phyloP scores from a whole-genome alignment of 1,140 invertebrate genomes.

The Zaprionus capensis region DNA sequence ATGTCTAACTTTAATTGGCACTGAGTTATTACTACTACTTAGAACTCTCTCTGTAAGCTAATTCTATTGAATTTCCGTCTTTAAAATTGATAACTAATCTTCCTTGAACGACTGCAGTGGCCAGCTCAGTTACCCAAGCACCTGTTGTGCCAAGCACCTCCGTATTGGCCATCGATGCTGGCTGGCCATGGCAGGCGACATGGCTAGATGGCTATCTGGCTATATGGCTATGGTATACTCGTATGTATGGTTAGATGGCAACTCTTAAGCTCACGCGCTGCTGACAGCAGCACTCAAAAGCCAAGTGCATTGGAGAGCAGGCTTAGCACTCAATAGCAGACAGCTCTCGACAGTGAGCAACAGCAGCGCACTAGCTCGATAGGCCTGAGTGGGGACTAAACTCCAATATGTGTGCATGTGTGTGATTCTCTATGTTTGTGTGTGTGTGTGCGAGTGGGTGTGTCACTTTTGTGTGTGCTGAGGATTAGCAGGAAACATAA shows the following conservation, averaged over 20 bases:
- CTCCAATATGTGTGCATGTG: not conserved
- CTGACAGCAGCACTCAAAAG: slow-evolving; percentile 58
- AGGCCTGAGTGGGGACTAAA: slow-evolving; percentile 9
- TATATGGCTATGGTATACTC: slow-evolving; percentile 36
- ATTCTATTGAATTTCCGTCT: not conserved
- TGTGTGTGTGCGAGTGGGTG: slow-evolving; percentile 5
- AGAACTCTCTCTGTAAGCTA: no score
- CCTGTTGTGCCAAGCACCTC: slow-evolving; percentile 10
- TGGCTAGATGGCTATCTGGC: not conserved
- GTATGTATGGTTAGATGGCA: slow-evolving; percentile 7
- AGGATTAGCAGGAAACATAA: slow-evolving; percentile 67
- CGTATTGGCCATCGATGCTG: slow-evolving; percentile 50
- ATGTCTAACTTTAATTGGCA: no score
- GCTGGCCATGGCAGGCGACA: slow-evolving; percentile 1
- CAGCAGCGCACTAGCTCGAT: slow-evolving; percentile 17
- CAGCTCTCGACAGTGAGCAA: slow-evolving; percentile 21
- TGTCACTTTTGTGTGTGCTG: slow-evolving; percentile 25
- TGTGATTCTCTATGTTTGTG: not conserved
- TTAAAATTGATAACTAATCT: not conserved
- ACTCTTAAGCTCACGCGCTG: slow-evolving; percentile 41
- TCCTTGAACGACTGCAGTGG: not conserved
- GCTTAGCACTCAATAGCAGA: slow-evolving; percentile 51
- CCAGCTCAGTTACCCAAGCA: not conserved
- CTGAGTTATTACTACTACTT: no score
- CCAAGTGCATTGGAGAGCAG: slow-evolving; percentile 52